These are phyloP conservation scores for Colostygia pectinataria DNA, from an alignment of 2,888 invertebrate species.

Conservation along the genomic window DNA sequence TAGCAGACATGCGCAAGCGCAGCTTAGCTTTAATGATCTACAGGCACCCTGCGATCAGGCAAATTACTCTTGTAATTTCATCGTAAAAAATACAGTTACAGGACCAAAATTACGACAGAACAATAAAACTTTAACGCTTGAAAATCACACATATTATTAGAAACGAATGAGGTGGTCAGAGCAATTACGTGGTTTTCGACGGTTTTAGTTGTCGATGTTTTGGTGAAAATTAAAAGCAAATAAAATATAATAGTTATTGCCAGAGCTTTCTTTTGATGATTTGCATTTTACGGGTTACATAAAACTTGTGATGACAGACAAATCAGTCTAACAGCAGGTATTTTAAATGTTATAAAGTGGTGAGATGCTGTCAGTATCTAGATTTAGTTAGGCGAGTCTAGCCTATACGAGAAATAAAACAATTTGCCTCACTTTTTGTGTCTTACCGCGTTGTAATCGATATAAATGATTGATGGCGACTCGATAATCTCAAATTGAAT, in stretches of 20 bases:
- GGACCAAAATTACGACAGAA: slow-evolving; percentile 25
- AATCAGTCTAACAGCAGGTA: too few relatives aligned
- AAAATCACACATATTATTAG: slow-evolving; percentile 26
- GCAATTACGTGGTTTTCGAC: slow-evolving; percentile 4
- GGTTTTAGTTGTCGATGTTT: not conserved
- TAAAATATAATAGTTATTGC: slow-evolving; percentile 1
- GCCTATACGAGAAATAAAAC: not conserved
- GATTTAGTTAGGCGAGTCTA: not conserved
- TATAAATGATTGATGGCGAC: slow-evolving; percentile 36
- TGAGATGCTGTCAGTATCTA: too few relatives aligned
- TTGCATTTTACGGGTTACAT: not conserved
- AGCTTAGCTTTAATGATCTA: slow-evolving; percentile 45
- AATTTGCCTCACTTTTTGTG: slow-evolving; percentile 11
- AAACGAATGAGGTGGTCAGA: slow-evolving; percentile 1
- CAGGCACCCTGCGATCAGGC: slow-evolving; percentile 42
- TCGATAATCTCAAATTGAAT: slow-evolving; percentile 50
- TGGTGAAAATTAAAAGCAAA: slow-evolving; percentile 4
- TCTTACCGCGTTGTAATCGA: slow-evolving; percentile 21
- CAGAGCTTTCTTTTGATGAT: not conserved
- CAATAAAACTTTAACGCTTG: slow-evolving; percentile 28
- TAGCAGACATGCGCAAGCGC: slow-evolving; percentile 44
- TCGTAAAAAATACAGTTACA: slow-evolving; percentile 37
- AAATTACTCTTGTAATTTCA: slow-evolving; percentile 46
- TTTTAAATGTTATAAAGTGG: too few relatives aligned
- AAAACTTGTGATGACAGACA: not conserved